Evolutionary conservation across 2,113 vertebrate genomes (phyloP).

Genomic region (Corythornis vintsioides): DNA sequence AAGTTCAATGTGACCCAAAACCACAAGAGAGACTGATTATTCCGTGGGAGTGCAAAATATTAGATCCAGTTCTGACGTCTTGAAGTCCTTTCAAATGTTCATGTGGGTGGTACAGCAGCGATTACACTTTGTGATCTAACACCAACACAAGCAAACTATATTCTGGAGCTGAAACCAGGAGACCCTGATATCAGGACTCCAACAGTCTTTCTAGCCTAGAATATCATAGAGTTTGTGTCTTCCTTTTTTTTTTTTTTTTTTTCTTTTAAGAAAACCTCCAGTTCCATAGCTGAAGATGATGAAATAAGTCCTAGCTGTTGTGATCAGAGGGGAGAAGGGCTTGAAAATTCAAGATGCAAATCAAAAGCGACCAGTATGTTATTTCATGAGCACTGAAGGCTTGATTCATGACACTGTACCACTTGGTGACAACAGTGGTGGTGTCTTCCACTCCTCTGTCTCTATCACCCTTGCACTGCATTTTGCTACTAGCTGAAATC

Average conservation of each 20-base stretch:
- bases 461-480: background rate
- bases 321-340: background rate
- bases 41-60: background rate
- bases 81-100: background rate
- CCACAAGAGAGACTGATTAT: background rate
- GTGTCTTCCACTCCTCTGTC: background rate
- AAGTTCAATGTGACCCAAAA: background rate
- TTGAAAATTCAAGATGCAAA: background rate
- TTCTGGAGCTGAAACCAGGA: background rate
- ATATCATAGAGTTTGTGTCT: background rate
- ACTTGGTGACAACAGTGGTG: background rate
- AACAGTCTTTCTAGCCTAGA: background rate
- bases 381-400: background rate
- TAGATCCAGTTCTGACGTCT: background rate
- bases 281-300: accelerated
- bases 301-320: background rate
- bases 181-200: background rate
- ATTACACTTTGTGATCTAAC: background rate
- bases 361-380: background rate
- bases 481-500: background rate
- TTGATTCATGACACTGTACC: background rate
- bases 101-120: background rate
- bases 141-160: background rate
- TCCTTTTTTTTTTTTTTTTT: too few species aligned
- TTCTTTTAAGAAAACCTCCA: background rate